These are phyloP conservation scores for Channa maculata DNA, from an alignment of 2,113 vertebrate genomes.

Conservation along the genomic window DNA sequence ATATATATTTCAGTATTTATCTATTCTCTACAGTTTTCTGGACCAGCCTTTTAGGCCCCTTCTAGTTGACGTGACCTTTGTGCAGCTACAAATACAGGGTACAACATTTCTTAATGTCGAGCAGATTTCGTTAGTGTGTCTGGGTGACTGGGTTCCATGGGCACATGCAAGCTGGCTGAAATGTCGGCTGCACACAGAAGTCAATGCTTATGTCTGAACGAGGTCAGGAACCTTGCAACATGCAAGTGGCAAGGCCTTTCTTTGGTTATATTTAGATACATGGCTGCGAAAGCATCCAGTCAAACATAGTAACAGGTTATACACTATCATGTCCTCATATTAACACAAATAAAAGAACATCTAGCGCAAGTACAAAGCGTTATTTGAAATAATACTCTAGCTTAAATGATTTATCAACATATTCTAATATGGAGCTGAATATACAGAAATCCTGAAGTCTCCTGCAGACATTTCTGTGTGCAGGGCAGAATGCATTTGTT, in stretches of 20 bases:
- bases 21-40: neutral
- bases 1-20: no score
- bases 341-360: constrained; percentile 25
- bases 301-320: constrained; percentile 50
- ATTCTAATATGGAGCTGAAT: neutral
- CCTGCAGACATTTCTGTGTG: neutral
- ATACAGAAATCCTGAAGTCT: neutral
- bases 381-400: neutral
- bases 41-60: no score
- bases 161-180: constrained; percentile 9
- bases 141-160: neutral
- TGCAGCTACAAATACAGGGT: neutral
- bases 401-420: constrained; percentile 1
- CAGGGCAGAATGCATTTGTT: constrained; percentile 12
- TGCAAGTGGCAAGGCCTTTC: constrained; percentile 6
- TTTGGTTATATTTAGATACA: constrained; percentile 65
- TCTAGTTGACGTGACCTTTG: neutral
- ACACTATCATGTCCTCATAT: constrained; percentile 30
- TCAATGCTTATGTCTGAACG: constrained; percentile 14
- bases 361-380: constrained; percentile 9
- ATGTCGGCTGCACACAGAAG: constrained; percentile 6
- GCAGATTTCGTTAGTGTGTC: constrained; percentile 15
- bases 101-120: constrained; percentile 5
- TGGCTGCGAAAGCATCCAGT: neutral
- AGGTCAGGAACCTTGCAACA: constrained; percentile 35